These are phyloP conservation scores for Mesembrinibis cayennensis DNA, from an alignment of 2,113 vertebrate species.

Conservation along the genomic window DNA sequence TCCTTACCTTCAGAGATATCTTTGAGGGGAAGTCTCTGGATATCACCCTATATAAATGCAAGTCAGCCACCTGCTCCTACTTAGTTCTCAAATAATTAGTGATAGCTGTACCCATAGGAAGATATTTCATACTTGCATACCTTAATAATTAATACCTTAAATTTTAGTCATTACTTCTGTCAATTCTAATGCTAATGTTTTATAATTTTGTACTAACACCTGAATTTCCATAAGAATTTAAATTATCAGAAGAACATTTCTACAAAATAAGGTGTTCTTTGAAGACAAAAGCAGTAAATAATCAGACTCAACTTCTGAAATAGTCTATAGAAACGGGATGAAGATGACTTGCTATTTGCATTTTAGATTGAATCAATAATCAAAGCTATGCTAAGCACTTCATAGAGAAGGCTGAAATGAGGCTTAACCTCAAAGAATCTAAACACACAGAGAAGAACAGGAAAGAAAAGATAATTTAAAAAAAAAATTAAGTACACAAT, in stretches of 20 bases:
- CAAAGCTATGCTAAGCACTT: background rate
- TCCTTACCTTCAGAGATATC: background rate
- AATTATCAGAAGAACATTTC: background rate
- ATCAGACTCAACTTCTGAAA: background rate
- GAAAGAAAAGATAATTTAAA: background rate
- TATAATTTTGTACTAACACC: background rate
- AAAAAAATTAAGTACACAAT: background rate
- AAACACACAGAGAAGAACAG: background rate
- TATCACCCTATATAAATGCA: background rate
- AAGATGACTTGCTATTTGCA: background rate
- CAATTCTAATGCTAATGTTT: background rate
- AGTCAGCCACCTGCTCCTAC: background rate
- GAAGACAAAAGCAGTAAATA: background rate
- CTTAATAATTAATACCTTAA: background rate
- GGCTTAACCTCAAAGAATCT: background rate
- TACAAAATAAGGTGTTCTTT: background rate
- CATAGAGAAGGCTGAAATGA: background rate
- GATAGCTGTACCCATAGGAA: background rate
- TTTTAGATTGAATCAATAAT: background rate
- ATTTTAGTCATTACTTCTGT: background rate
- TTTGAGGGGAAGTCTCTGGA: background rate
- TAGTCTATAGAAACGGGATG: background rate
- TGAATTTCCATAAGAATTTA: background rate
- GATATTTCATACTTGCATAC: background rate
- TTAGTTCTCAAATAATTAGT: background rate